Percentiles rank a stretch among this genome's conserved stretches.
phyloP scores from a whole-genome alignment of 2,113 vertebrate genomes.

The Salminus brasiliensis region DNA sequence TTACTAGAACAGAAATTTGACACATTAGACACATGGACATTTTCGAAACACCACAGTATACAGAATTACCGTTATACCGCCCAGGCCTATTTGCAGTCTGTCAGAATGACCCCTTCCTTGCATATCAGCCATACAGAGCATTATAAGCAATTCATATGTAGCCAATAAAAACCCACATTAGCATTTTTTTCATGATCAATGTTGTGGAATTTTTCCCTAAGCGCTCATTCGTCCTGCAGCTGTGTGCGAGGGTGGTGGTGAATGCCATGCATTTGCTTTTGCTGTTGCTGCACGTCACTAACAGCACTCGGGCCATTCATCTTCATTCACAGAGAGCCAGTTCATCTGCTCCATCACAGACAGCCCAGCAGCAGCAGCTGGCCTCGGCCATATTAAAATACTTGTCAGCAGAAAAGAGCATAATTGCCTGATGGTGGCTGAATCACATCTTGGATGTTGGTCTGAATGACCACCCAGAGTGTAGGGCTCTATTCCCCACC shows the following conservation, averaged over 20 bases:
- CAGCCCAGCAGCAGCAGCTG: constrained; percentile 32
- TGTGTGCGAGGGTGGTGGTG: constrained; percentile 19
- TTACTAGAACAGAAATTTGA: no score
- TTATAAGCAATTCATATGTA: no score
- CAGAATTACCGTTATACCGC: no score
- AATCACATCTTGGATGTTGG: constrained; percentile 41
- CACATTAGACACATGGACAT: no score
- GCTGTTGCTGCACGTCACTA: not conserved
- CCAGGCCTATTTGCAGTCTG: no score
- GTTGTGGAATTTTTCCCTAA: no score
- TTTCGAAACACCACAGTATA: no score
- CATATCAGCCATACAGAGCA: no score
- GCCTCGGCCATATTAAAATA: constrained; percentile 45
- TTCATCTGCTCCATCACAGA: constrained; percentile 39
- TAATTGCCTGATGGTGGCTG: constrained; percentile 50
- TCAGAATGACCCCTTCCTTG: no score
- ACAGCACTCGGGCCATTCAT: constrained; percentile 36
- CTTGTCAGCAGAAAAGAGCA: constrained; percentile 51
- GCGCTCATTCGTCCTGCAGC: not conserved
- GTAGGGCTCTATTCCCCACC: not conserved
- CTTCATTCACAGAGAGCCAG: constrained; percentile 35
- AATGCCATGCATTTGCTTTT: constrained; percentile 23
- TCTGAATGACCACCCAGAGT: constrained; percentile 35
- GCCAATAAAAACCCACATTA: no score
- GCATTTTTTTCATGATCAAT: no score